Base-by-base conservation (phyloP, 2,113 vertebrate genomes). In the Potamarius usumacintae region DNA sequence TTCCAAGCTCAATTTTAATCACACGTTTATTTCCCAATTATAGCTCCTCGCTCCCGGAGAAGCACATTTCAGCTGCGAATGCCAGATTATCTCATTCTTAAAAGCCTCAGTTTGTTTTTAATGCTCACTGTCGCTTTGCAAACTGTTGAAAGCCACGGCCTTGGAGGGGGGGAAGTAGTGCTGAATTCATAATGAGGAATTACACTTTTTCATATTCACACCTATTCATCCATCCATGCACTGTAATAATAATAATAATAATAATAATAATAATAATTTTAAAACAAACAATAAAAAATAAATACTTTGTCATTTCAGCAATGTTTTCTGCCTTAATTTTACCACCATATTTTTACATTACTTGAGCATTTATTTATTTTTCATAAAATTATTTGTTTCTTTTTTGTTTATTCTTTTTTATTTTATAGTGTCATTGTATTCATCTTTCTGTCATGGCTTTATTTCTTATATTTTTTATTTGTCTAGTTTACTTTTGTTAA, bases 1-100 rank as follows among this genome's bases (percentile, higher is more conserved):
- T 82, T 82, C 82, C 65, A 82, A 76, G 86, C 62, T 83, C 48
- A 34, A 53, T 83, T 87, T 76, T 83, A 87, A 87, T 76, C 65
- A 76, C 79, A 50, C 14, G 25, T 79, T 63, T 63, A 76, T 82
- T 82, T 87, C 53, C 63, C 65, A 74, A 60, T 82, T 82, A 72
- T 52, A 60, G 85, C 78, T 34, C 60, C n/a, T 57, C 22, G n/a
- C 58, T 65, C 53, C 11, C 53, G 25, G 55, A 63, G 57, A 78
- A 63, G 72, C 57, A 52, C 84, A 30, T 78, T 85, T 62, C 22
- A 52, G 57, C 34, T 63, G 84, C 15, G 22, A 63, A 78, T 9
- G 22, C 48, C 17, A 25, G 34, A 85, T 78, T 63, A 63, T 63
- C 30, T 50, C 57, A 0, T 85, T 63, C 57, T 53, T 77, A 76